Evolutionary conservation across 2,888 invertebrate species (phyloP).

Genomic region (Beris morrisii): DNA sequence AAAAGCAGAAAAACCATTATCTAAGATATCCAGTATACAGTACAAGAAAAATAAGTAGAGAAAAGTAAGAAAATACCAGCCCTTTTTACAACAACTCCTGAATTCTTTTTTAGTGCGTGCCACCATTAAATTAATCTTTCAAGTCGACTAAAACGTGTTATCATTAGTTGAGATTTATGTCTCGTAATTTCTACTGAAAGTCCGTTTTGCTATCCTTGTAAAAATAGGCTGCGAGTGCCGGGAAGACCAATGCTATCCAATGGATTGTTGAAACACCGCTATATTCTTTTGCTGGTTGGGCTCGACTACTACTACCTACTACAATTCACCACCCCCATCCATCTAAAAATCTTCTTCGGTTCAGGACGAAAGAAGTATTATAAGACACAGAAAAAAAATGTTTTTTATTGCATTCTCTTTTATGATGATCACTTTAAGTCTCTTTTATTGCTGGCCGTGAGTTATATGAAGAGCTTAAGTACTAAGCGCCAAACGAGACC

Average conservation of each 20-base stretch:
- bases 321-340: background rate
- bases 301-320: background rate
- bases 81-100: conserved; percentile 8
- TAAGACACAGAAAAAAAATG: conserved; percentile 40
- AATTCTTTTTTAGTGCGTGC: conserved; percentile 37
- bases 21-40: too few species aligned
- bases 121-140: conserved; percentile 40
- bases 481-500: conserved; percentile 22
- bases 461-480: conserved; percentile 46
- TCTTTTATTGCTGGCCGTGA: conserved; percentile 52
- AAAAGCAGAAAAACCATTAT: too few species aligned
- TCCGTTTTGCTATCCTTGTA: conserved; percentile 35
- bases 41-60: too few species aligned
- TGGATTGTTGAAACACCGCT: background rate
- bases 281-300: background rate
- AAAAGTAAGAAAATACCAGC: too few species aligned
- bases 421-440: conserved; percentile 57
- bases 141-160: conserved; percentile 38
- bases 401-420: conserved; percentile 56
- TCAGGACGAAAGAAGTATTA: conserved; percentile 24
- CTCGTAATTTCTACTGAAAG: conserved; percentile 37
- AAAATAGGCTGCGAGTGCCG: conserved; percentile 18
- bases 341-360: conserved; percentile 8
- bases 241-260: conserved; percentile 19
- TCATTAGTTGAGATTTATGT: conserved; percentile 41